Base-by-base conservation (phyloP, 2,888 invertebrate genomes). In the Dione juno region DNA sequence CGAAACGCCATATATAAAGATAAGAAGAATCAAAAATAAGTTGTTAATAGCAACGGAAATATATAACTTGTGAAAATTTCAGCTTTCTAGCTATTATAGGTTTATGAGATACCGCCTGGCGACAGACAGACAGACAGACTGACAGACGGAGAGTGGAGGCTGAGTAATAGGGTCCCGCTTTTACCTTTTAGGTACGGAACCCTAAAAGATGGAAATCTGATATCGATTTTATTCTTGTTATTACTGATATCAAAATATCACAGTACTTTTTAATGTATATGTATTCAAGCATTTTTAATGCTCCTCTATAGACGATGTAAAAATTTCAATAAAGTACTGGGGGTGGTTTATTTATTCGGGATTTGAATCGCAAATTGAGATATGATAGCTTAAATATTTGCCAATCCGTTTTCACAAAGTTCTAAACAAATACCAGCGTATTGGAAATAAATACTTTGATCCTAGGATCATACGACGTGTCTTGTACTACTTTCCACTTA, bases 321-420 rank as follows among this genome's bases (percentile, higher is more conserved):
- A 59, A 61, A 67, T 52, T 43, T 52, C 41, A 53, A 59, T 67
- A 59, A 41, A 50, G 41, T 52, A 43, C 52, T 21, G 5, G 52
- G 67, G 73, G 67, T 70, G 72, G 74, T 57, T 66, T 84, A 81
- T 84, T 84, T 85, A 81, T 69, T 61, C 61, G 80, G 79, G 81
- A 84, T 86, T 85, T 84, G 83, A 84, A 83, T 85, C 79, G 82
- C 82, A 84, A 85, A 87, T 85, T 81, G 79, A 74, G 82, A 80
- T 83, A 84, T 84, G 81, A 84, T 85, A 82, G 79, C 78, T 77
- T 81, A 84, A 86, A 87, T 85, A 85, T 86, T 86, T 84, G 81
- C 71, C 54, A 66, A 77, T 75, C 72, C 75, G 75, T 64, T 52
- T 68, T 63, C 68, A 68, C 69, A 69, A 64, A 14, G 64, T 48